phyloP scores from a whole-genome alignment of 2,888 invertebrate species.

The Tryphoninae sp. region DNA sequence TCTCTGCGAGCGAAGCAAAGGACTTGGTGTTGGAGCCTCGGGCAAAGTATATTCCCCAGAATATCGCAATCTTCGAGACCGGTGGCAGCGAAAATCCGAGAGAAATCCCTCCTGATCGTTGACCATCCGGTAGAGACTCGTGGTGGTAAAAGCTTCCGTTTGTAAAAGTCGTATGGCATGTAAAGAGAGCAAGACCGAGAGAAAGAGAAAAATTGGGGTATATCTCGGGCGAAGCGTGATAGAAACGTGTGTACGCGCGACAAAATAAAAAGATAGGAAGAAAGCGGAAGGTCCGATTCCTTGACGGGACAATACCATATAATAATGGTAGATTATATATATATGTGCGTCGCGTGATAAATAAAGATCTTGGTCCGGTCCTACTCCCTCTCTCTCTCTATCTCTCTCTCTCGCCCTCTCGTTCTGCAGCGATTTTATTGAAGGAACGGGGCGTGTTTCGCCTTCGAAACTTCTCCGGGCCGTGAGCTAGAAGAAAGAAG shows the following conservation, averaged over 20 bases:
- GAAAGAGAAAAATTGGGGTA: too few relatives aligned
- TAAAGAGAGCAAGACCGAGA: too few relatives aligned
- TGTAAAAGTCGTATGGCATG: too few relatives aligned
- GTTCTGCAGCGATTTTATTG: slow-evolving; percentile 48
- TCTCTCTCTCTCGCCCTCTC: slow-evolving; percentile 16
- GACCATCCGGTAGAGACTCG: slow-evolving; percentile 3
- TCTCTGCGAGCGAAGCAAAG: background rate
- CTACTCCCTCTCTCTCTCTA: background rate
- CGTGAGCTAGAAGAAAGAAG: slow-evolving; percentile 37
- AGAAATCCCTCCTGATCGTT: slow-evolving; percentile 31
- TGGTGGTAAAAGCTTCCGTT: background rate
- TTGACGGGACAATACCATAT: background rate
- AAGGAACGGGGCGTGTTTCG: slow-evolving; percentile 54
- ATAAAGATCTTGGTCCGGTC: slow-evolving; percentile 34
- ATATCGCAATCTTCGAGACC: slow-evolving; percentile 42
- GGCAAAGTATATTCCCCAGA: slow-evolving; percentile 25
- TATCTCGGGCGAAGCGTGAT: too few relatives aligned
- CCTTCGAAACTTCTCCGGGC: slow-evolving; percentile 36
- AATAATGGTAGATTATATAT: background rate
- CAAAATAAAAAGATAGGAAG: slow-evolving; percentile 17
- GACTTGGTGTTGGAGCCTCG: slow-evolving; percentile 16
- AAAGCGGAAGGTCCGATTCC: background rate
- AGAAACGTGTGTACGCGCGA: background rate
- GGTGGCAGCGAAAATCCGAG: background rate
- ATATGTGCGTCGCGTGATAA: slow-evolving; percentile 30